A percentile compares a stretch with the other conserved stretches of the same genome.
These are phyloP conservation scores for Stenoptilia bipunctidactyla DNA, from an alignment of 2,888 invertebrate genomes.

Conservation along the genomic window DNA sequence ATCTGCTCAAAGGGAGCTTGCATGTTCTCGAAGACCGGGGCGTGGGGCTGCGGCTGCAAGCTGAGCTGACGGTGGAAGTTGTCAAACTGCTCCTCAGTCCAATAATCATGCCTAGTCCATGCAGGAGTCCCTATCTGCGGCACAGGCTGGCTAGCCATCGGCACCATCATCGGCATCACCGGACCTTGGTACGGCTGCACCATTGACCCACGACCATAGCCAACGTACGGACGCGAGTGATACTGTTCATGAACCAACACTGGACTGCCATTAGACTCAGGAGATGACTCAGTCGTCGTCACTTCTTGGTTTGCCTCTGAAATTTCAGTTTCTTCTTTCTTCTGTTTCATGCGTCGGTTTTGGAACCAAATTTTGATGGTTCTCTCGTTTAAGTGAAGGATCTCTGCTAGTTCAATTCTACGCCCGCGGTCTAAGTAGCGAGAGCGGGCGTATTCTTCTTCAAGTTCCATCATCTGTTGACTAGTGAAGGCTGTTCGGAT, in stretches of 20 bases:
- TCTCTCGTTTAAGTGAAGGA: conserved; percentile 31
- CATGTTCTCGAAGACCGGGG: not conserved
- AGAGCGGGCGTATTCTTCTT: conserved; percentile 78
- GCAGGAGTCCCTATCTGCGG: not conserved
- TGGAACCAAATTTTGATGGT: conserved; percentile 88
- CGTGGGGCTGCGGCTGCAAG: not conserved
- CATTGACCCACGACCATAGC: not conserved
- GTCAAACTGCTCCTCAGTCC: not conserved
- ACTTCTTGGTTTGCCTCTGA: conserved; percentile 33
- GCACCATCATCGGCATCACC: not conserved
- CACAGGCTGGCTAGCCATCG: not conserved
- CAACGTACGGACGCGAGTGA: not conserved
- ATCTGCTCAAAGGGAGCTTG: not conserved
- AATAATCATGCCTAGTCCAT: not conserved
- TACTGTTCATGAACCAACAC: conserved; percentile 18
- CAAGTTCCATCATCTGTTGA: conserved; percentile 79
- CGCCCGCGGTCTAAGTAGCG: conserved; percentile 80
- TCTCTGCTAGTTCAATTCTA: conserved; percentile 73
- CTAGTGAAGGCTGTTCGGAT: conserved; percentile 85
- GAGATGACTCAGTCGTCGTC: conserved; percentile 22
- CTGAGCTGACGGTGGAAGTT: not conserved
- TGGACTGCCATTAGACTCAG: conserved; percentile 19
- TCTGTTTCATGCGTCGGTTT: conserved; percentile 82
- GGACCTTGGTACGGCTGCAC: not conserved
- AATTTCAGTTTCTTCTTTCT: conserved; percentile 66